Percentiles rank a stretch among this genome's conserved stretches.
Conservation (phyloP, 2,113 vertebrate species). For the Phalacrocorax brasilianus region DNA sequence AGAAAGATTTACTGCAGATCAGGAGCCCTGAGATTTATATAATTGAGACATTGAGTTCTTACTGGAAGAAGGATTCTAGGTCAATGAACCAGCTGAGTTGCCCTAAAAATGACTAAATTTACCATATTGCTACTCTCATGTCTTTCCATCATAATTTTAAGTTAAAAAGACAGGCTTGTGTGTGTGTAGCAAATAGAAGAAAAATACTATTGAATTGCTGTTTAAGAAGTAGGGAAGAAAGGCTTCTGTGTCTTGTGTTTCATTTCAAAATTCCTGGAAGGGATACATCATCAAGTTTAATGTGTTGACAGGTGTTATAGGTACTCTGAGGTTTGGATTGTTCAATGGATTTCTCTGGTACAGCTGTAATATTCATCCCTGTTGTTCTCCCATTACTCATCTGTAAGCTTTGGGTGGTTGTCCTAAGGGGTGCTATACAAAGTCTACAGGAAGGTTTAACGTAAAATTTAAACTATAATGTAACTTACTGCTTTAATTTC, state of each 20-base stretch:
- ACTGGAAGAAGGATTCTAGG: not conserved
- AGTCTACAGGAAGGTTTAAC: not conserved
- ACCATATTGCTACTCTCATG: not conserved
- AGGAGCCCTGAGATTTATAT: not conserved
- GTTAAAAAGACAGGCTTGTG: not conserved
- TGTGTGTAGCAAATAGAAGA: not conserved
- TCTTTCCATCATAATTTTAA: not conserved
- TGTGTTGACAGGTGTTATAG: not conserved
- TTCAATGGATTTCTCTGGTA: not conserved
- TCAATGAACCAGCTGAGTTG: not conserved
- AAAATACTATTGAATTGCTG: not conserved
- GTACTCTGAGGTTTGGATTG: not conserved
- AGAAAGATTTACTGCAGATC: not conserved
- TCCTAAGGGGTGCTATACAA: not conserved
- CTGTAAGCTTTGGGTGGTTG: not conserved
- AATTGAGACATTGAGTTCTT: not conserved
- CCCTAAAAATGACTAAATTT: not conserved
- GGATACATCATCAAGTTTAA: not conserved
- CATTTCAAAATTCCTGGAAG: not conserved
- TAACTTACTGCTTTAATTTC: conserved; percentile 24
- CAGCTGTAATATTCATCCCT: not conserved
- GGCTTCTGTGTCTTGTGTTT: not conserved
- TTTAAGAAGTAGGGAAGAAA: not conserved
- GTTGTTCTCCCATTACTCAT: not conserved
- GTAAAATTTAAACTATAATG: not conserved